Percentiles rank a stretch among this genome's conserved stretches.
Conservation (phyloP, 2,113 vertebrate genomes). For the Boulengeromyrus knoepffleri region DNA sequence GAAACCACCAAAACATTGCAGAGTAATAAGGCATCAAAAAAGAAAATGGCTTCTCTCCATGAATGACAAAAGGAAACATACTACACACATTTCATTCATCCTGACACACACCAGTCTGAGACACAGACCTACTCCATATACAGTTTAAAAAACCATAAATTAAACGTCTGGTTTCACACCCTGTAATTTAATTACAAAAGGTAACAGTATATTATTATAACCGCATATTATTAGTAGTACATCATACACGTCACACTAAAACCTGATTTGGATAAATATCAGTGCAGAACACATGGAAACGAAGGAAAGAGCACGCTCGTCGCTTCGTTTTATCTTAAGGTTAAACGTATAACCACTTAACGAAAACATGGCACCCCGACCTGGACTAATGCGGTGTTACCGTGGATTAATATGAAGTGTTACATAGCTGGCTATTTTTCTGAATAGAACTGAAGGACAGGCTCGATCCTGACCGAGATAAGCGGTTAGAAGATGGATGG, state of each 20-base stretch:
- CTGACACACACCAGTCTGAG: neutral
- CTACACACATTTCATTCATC: neutral
- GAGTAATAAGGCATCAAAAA: neutral
- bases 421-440: neutral
- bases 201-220: conserved; percentile 1
- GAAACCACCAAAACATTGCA: neutral
- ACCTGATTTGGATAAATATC: conserved; percentile 19
- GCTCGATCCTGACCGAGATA: neutral
- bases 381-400: neutral
- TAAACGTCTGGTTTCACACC: neutral
- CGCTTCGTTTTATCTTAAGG: neutral
- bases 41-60: neutral
- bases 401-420: neutral
- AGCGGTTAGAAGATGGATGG: neutral
- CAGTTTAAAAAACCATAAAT: neutral
- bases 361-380: neutral
- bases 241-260: neutral
- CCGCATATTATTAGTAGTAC: neutral
- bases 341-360: no score
- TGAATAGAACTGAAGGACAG: neutral
- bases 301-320: neutral
- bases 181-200: conserved; percentile 1
- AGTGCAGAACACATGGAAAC: conserved; percentile 13
- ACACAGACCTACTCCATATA: neutral
- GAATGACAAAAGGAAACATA: neutral